Evolutionary conservation across 2,888 invertebrate genomes (phyloP), one percentile per base, ranked within the genome.

Genomic region (Mesochorus sp.): DNA sequence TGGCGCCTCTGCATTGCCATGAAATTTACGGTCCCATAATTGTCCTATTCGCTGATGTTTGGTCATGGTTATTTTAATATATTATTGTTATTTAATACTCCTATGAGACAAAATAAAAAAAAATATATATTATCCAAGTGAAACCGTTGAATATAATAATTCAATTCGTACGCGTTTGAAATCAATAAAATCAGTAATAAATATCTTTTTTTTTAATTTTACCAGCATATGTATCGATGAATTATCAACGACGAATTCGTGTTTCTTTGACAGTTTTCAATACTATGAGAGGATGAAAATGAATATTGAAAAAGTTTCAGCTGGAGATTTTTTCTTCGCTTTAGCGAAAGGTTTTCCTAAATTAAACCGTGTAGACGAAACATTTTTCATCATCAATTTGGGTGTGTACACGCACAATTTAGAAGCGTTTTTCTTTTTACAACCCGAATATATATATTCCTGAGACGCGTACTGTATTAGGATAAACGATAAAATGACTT

Each of bases 381-480:
- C 37, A 28, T 67, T 59, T 59, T n/a, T 10, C 37, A 70, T 70
- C 47, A 26, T 21, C 39, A 17, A 49, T 31, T n/a, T n/a, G n/a
- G n/a, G n/a, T 44, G 21, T 37, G 26, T n/a, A 39, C 24, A 28
- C 17, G 17, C 49, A 28, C 47, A 61, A 37, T 49, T 31, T 39
- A 26, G 47, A 61, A 66, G 71, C 71, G 53, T 57, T 77, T n/a
- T n/a, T n/a, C n/a, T n/a, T n/a, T 73, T 73, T 73, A 73, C 55
- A 67, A 62, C 77, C 26, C 70, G 14, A 57, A 70, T 59, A 70
- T 26, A 34, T 49, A 26, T 39, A n/a, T 31, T 55, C 31, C 17
- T 59, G 39, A 28, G 53, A 57, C 19, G 42, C 66, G 31, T 49
- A 31, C 24, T 31, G n/a, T 37, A 14, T 0, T 24, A 12, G 14